Conservation (phyloP, 2,888 invertebrate genomes). For the Acleris sparsana region DNA sequence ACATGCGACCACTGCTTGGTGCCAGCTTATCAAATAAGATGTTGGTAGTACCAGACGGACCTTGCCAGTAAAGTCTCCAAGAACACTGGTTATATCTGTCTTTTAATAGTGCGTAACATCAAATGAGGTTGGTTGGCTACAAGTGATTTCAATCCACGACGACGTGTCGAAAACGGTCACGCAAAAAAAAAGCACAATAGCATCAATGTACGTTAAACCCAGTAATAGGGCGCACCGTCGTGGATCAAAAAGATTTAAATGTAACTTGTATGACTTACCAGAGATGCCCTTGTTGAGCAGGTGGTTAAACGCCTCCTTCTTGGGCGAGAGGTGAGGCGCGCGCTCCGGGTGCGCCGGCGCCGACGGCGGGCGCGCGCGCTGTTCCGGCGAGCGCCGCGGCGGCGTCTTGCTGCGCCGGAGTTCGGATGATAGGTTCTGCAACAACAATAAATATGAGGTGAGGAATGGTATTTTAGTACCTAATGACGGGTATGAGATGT, state of each 20-base stretch:
- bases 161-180: too few relatives aligned
- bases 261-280: slow-evolving; percentile 72
- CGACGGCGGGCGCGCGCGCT: slow-evolving; percentile 73
- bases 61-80: too few relatives aligned
- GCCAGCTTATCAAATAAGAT: too few relatives aligned
- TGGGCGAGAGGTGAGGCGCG: slow-evolving; percentile 83
- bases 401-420: slow-evolving; percentile 74
- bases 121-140: too few relatives aligned
- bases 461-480: not conserved
- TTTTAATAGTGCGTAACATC: too few relatives aligned
- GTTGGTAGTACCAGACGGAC: too few relatives aligned
- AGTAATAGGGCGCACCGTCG: not conserved
- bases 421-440: slow-evolving; percentile 67
- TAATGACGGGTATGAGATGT: too few relatives aligned
- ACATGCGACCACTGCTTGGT: too few relatives aligned
- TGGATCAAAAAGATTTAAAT: not conserved
- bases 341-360: slow-evolving; percentile 81
- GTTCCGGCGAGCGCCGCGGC: slow-evolving; percentile 72
- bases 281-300: slow-evolving; percentile 84
- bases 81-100: too few relatives aligned
- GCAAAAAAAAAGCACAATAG: too few relatives aligned
- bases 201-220: too few relatives aligned
- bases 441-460: slow-evolving; percentile 25
- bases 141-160: too few relatives aligned
- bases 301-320: slow-evolving; percentile 86